Percentiles rank a stretch among this genome's conserved stretches.
phyloP scores from a whole-genome alignment of 2,113 vertebrate genomes.

The Colaptes auratus region DNA sequence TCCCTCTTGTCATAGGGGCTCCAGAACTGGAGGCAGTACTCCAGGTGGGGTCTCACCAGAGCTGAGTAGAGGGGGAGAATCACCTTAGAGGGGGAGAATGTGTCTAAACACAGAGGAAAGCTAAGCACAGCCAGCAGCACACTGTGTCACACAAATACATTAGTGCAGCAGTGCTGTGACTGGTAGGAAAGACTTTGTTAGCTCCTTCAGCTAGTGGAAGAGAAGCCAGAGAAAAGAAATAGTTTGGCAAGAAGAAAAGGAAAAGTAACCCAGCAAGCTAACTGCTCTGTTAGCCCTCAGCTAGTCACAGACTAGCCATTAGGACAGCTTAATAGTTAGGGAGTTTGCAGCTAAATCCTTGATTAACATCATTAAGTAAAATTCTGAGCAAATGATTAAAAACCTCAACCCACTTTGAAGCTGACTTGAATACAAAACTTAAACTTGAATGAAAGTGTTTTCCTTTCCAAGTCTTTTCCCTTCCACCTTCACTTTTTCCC shows the following conservation, averaged over 20 bases:
- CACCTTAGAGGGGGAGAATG: too few species aligned
- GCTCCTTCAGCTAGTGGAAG: background rate
- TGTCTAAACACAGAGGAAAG: too few species aligned
- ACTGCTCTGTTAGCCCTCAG: background rate
- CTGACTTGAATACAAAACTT: background rate
- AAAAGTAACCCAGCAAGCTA: background rate
- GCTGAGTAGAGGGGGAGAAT: too few species aligned
- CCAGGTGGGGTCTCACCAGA: too few species aligned
- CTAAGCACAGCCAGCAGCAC: too few species aligned
- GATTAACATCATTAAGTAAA: slow-evolving; percentile 46
- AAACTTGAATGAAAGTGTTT: background rate
- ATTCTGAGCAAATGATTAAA: background rate
- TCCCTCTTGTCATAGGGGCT: too few species aligned
- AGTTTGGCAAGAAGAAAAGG: background rate
- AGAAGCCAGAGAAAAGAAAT: background rate
- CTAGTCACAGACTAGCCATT: slow-evolving; percentile 4
- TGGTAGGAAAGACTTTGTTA: background rate
- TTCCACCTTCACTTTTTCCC: background rate
- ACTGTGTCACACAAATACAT: too few species aligned
- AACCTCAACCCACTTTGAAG: background rate
- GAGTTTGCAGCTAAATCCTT: background rate
- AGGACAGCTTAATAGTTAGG: background rate
- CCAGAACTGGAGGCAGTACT: too few species aligned
- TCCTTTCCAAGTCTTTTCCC: background rate
- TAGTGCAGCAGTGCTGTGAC: background rate